Conservation (phyloP, 2,113 vertebrate species). For the Phainopepla nitens region DNA sequence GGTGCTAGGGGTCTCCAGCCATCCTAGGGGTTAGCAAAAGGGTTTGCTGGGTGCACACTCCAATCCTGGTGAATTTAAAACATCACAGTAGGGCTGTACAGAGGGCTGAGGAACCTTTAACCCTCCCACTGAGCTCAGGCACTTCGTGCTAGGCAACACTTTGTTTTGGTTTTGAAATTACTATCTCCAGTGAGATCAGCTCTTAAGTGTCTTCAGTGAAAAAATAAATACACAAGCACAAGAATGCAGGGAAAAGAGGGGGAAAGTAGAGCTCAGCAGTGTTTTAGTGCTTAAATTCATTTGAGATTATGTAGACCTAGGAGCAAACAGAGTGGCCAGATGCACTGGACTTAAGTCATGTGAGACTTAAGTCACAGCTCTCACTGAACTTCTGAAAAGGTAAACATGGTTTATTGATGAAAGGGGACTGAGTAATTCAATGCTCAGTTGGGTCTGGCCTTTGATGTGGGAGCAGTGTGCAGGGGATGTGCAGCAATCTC, state of each 20-base stretch:
- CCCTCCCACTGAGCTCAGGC: neutral
- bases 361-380: neutral
- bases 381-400: neutral
- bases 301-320: neutral
- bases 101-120: neutral
- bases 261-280: neutral
- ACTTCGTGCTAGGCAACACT: neutral
- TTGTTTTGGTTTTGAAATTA: neutral
- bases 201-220: neutral
- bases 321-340: neutral
- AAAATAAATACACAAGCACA: neutral
- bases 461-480: neutral
- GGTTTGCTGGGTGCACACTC: neutral
- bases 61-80: neutral
- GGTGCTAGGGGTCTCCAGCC: neutral
- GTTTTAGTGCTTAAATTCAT: neutral
- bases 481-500: neutral
- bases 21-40: neutral
- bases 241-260: neutral
- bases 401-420: neutral
- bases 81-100: neutral
- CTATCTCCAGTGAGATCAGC: neutral
- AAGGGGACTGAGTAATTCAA: neutral
- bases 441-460: neutral
- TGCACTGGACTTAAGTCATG: neutral